phyloP scores from a whole-genome alignment of 2,888 invertebrate species.

The Tiliacea citrago region DNA sequence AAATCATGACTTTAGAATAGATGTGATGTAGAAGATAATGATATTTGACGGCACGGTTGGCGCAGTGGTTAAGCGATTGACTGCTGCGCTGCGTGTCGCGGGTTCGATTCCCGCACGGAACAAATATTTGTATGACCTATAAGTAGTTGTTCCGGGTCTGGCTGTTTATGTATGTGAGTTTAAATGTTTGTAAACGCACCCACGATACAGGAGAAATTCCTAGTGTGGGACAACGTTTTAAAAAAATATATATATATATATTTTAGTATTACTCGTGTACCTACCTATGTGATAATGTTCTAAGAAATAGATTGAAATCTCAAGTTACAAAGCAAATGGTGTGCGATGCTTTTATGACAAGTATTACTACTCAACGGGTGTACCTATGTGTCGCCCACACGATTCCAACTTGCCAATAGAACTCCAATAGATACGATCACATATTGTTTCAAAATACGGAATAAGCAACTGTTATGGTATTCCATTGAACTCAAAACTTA shows the following conservation, averaged over 20 bases:
- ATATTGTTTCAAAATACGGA: slow-evolving; percentile 44
- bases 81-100: no score
- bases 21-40: slow-evolving; percentile 7
- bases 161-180: no score
- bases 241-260: no score
- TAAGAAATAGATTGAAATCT: slow-evolving; percentile 28
- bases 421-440: slow-evolving; percentile 50
- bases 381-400: slow-evolving; percentile 51
- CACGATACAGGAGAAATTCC: no score
- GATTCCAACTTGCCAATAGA: slow-evolving; percentile 43
- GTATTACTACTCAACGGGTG: slow-evolving; percentile 5
- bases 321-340: slow-evolving; percentile 8
- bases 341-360: slow-evolving; percentile 13
- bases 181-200: no score
- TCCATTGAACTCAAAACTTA: slow-evolving; percentile 36
- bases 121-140: no score
- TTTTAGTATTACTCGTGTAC: neutral
- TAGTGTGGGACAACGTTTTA: no score
- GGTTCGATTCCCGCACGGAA: no score
- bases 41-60: no score
- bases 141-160: no score
- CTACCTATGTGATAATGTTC: slow-evolving; percentile 13
- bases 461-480: slow-evolving; percentile 47
- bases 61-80: no score
- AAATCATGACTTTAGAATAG: neutral